Evolutionary conservation across 2,888 invertebrate genomes (phyloP), one percentile per base, ranked within the genome.

Genomic region (Drosophila glabriapex): DNA sequence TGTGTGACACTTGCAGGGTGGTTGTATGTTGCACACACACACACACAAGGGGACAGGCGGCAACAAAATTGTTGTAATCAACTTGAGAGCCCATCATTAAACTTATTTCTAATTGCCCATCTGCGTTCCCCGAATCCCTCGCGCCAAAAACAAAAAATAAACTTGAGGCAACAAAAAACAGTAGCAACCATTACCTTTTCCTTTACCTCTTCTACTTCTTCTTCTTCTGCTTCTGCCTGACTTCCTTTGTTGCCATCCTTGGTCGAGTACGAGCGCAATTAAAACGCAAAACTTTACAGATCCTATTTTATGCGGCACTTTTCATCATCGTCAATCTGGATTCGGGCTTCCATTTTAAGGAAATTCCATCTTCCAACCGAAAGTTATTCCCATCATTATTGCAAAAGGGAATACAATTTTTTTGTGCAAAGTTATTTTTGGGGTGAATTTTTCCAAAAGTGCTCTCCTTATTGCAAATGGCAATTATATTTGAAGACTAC

Each of bases 71-170:
- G 68, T 80, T 70, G 78, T 46, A 78, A 78, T 78, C 69, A 78
- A 77, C 31, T 77, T 80, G 67, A 78, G 67, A 60, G 76, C 59
- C 80, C 62, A 71, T 80, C 89, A 84, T 83, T 84, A 88, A 73
- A 68, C 77, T 82, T 73, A 80, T 70, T 63, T 78, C 78, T 85
- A 83, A 83, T 88, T 88, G 83, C 67, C 62, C 63, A n/a, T 29
- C 55, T 14, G 29, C 25, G 64, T 50, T 10, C 14, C 50, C 33
- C 28, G 25, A 14, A 28, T 33, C 55, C 54, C 39, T 5, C 56
- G 29, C 29, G 53, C 52, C 52, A 25, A 7, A 28, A 56, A 37
- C 19, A 9, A 22, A 35, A 29, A 52, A 52, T 2, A 19, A 35
- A 10, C 53, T 22, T 35, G 5, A 14, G 22, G 22, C 22, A 22